Base-by-base conservation (phyloP, 2,888 invertebrate genomes). In the Dugesia japonica region DNA sequence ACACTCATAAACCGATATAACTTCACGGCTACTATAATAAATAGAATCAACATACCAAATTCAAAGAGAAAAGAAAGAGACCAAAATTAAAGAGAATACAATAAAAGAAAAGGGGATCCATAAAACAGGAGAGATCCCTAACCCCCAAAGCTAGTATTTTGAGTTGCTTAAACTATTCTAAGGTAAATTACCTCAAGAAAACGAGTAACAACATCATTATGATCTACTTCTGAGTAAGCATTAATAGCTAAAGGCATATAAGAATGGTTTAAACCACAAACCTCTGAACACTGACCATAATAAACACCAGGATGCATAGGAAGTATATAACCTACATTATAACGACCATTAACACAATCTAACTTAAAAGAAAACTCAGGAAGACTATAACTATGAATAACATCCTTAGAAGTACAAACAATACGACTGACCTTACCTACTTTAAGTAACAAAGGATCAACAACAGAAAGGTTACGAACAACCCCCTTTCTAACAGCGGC, bases 261-360 rank as follows among this genome's bases (percentile, higher is more conserved):
- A 78, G 89, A 89, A 84, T 90, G 90, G 83, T 90, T 90, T 76
- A 88, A 88, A 0, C 90, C 90, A 86, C 90, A 90, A 86, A 90
- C 90, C 88, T 90, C 90, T 80, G 90, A 90, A 83, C 90, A 90
- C 88, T 90, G 89, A 0, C 90, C 89, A 85, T 85, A 90, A 84
- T 87, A 89, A 82, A 89, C 81, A 71, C 89, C 89, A 0, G 89
- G 86, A 0, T 88, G 88, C 79, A 87, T 88, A 81, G 88, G 86
- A 81, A 86, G 85, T 83, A 89, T 87, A 80, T 85, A 87, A 74
- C 82, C 85, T 86, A 84, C 83, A 79, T 85, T 86, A 77, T 85
- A 77, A 76, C 85, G 84, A 15, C 86, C 85, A 13, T 85, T 85
- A 72, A 85, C 80, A 72, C 84, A 85, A 80, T 86, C 85, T 28